A percentile compares a stretch with the other conserved stretches of the same genome.
Conservation (phyloP, 2,113 vertebrate species). For the Chascanopsetta lugubris region DNA sequence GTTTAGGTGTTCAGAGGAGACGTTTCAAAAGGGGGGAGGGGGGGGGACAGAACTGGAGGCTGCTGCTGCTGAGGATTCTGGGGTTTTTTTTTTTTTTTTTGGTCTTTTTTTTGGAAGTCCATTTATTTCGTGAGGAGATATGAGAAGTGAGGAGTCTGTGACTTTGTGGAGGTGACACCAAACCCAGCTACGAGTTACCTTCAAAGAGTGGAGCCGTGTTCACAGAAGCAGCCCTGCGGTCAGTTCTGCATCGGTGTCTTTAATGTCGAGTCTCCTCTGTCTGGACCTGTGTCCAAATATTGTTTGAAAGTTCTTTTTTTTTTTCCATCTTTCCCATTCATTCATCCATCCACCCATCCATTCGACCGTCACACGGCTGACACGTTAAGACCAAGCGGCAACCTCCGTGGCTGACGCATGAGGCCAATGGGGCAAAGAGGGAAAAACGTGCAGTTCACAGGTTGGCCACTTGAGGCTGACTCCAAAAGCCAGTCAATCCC, state of each 20-base stretch:
- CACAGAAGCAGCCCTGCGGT: background rate
- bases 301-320: too few relatives aligned
- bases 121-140: background rate
- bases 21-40: slow-evolving; percentile 13
- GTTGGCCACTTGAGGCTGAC: too few relatives aligned
- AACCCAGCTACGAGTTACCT: background rate
- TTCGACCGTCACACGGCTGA: too few relatives aligned
- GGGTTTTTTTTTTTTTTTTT: background rate
- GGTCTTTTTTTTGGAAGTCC: background rate
- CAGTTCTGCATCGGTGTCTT: background rate
- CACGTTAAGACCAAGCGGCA: too few relatives aligned
- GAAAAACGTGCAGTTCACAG: too few relatives aligned
- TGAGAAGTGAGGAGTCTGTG: background rate
- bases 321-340: background rate
- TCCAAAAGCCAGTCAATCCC: too few relatives aligned
- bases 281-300: too few relatives aligned
- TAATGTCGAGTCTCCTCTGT: background rate
- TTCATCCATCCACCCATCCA: too few relatives aligned
- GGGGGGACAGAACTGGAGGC: background rate
- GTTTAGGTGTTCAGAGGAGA: slow-evolving; percentile 9
- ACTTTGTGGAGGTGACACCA: background rate
- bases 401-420: too few relatives aligned
- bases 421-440: too few relatives aligned
- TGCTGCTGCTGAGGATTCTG: background rate
- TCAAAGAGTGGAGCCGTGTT: background rate